These are phyloP conservation scores for Vicugna pacos DNA, from an alignment of 2,113 vertebrate species.

Conservation along the genomic window DNA sequence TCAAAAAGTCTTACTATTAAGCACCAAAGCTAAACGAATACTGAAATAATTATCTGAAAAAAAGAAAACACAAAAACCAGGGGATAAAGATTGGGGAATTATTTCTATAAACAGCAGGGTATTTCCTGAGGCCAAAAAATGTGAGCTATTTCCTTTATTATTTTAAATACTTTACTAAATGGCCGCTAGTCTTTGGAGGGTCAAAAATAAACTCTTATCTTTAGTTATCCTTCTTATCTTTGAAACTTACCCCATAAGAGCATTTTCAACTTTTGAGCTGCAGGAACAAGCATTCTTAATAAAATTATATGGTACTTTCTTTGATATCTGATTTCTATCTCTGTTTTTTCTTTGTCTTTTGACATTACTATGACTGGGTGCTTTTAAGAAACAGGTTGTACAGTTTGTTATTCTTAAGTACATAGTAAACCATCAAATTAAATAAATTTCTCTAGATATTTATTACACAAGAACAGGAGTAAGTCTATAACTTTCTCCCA, in stretches of 20 bases:
- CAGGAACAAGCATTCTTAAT: conserved; percentile 75
- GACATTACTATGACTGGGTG: conserved; percentile 33
- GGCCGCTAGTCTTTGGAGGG: conserved; percentile 63
- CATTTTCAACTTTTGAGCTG: conserved; percentile 76
- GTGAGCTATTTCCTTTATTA: conserved; percentile 60
- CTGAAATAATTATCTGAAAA: conserved; percentile 66
- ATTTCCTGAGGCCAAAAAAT: conserved; percentile 30
- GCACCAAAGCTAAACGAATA: neutral
- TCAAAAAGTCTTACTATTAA: neutral
- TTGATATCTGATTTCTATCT: conserved; percentile 77
- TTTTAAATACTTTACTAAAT: conserved; percentile 67
- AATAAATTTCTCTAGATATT: neutral
- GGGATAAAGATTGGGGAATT: conserved; percentile 7
- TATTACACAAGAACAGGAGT: neutral
- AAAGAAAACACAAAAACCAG: neutral
- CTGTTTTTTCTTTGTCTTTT: conserved; percentile 72
- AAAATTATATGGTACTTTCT: conserved; percentile 81
- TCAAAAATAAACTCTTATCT: conserved; percentile 79
- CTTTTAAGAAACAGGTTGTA: conserved; percentile 48
- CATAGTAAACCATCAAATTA: conserved; percentile 21
- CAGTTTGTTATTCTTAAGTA: conserved; percentile 40
- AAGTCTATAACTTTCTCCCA: neutral
- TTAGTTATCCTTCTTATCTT: conserved; percentile 68
- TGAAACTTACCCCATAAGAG: conserved; percentile 80
- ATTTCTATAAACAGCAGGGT: conserved; percentile 32